Evolutionary conservation across 2,888 invertebrate genomes (phyloP), one percentile per base, ranked within the genome.

Genomic region (Cylloceria caligata): DNA sequence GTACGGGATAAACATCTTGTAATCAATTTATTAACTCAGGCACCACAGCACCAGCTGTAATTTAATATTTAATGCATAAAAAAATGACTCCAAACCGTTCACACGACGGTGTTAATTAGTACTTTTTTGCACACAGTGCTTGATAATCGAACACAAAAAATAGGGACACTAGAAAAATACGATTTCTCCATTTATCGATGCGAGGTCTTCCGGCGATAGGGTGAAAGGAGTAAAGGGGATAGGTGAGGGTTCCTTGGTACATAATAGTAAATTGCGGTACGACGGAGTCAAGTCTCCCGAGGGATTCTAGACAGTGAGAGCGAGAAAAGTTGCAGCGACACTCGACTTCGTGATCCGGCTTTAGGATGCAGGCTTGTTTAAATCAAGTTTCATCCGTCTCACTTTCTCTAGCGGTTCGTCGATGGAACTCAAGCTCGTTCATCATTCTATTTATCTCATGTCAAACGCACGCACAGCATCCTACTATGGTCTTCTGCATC

Each of bases 401-500:
- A 21, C 60, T 69, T 62, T 16, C 34, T 21, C 27, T 34, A 72
- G 78, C 83, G 73, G 77, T 86, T 81, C 45, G 76, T 67, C 81
- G 73, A 83, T 78, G 75, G 47, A 65, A 73, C 80, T 57, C 80
- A 34, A 45, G 82, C 81, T 87, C 85, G 82, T 87, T 85, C 83
- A 87, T 86, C 85, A 86, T 79, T 75, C 75, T 85, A 86, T 85
- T 87, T 86, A 86, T 79, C 78, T 79, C 65, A 45, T 73, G 84
- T 84, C 85, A 81, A 80, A 74, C 76, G 72, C 83, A 83, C 69
- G 68, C 62, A 69, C 39, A 36, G 27, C 24, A 36, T 11, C 60
- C 47, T 62, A 16, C 27, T 39, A 69, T 30, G 69, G 42, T 47
- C 36, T 71, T 19, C 47, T n/a, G 19, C 71, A 19, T 16, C 16